Evolutionary conservation across 1,140 invertebrate species (phyloP).

Genomic region (Macrobrachium nipponense): DNA sequence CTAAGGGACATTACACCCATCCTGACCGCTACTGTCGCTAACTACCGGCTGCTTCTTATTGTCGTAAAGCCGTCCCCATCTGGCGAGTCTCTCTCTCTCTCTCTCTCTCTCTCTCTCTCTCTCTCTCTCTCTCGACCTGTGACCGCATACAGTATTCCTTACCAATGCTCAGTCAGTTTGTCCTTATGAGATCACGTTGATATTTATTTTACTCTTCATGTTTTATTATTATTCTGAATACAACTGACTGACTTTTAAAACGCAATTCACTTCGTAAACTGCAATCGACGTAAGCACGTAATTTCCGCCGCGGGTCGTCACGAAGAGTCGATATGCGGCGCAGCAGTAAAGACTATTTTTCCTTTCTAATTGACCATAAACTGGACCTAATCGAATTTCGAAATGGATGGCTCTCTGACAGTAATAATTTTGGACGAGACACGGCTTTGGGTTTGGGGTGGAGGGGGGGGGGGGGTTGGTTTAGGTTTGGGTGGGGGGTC

Average conservation of each 20-base stretch:
- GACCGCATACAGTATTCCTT: too few species aligned
- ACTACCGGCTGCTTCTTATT: slow-evolving; percentile 8
- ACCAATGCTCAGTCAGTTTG: too few species aligned
- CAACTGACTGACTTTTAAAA: too few species aligned
- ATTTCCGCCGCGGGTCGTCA: not conserved
- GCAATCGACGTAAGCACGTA: slow-evolving; percentile 20
- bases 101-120: too few species aligned
- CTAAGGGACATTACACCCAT: not conserved
- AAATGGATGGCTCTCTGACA: slow-evolving; percentile 26
- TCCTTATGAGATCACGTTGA: too few species aligned
- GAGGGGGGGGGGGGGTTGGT: too few species aligned
- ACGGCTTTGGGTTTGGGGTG: too few species aligned
- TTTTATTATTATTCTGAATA: too few species aligned
- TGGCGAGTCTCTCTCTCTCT: not conserved
- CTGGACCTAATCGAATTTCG: slow-evolving; percentile 58
- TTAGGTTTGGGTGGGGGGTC: too few species aligned
- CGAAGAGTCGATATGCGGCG: slow-evolving; percentile 26
- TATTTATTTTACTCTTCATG: too few species aligned
- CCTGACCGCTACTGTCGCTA: slow-evolving; percentile 11
- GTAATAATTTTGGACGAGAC: slow-evolving; percentile 17
- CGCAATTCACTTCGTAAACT: too few species aligned
- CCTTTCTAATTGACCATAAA: slow-evolving; percentile 51
- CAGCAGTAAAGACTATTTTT: slow-evolving; percentile 32
- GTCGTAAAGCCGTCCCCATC: slow-evolving; percentile 17
- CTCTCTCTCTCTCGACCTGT: too few species aligned